These are phyloP conservation scores for Argopecten irradians DNA, from an alignment of 1,140 invertebrate species.

Conservation along the genomic window DNA sequence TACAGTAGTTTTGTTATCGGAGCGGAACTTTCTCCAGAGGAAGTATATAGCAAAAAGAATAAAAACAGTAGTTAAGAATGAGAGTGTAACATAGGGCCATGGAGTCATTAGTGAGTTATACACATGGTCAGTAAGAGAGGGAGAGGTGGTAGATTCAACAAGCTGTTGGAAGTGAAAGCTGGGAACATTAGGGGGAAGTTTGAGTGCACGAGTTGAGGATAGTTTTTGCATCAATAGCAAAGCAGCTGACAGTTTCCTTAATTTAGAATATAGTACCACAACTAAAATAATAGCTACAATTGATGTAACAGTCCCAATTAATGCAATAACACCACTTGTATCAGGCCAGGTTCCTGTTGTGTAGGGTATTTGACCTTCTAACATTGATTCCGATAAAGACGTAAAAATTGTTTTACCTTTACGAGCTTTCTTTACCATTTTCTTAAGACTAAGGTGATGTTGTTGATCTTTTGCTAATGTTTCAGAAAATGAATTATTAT, in stretches of 20 bases:
- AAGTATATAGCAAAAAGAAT: background rate
- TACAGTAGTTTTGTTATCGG: background rate
- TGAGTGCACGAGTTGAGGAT: background rate
- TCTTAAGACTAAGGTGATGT: slow-evolving; percentile 33
- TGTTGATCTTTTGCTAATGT: slow-evolving; percentile 22
- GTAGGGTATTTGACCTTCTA: background rate
- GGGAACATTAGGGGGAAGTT: slow-evolving; percentile 5
- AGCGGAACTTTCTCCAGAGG: background rate
- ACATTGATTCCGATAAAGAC: slow-evolving; percentile 26
- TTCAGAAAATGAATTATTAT: background rate
- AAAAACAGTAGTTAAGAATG: background rate
- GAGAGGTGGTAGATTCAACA: background rate
- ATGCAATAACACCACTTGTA: background rate
- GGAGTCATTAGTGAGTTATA: background rate
- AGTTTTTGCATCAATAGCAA: slow-evolving; percentile 26
- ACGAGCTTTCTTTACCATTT: background rate
- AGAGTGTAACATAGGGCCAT: background rate
- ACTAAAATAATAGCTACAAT: background rate
- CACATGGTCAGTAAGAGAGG: background rate
- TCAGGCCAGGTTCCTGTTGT: background rate
- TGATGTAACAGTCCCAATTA: background rate
- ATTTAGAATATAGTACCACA: slow-evolving; percentile 20
- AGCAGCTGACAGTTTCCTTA: slow-evolving; percentile 26
- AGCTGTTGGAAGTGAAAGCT: slow-evolving; percentile 18
- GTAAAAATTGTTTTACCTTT: slow-evolving; percentile 28